Percentiles rank a stretch among this genome's conserved stretches.
phyloP scores from a whole-genome alignment of 2,797 vertebrate species.

The Tamandua tetradactyla region DNA sequence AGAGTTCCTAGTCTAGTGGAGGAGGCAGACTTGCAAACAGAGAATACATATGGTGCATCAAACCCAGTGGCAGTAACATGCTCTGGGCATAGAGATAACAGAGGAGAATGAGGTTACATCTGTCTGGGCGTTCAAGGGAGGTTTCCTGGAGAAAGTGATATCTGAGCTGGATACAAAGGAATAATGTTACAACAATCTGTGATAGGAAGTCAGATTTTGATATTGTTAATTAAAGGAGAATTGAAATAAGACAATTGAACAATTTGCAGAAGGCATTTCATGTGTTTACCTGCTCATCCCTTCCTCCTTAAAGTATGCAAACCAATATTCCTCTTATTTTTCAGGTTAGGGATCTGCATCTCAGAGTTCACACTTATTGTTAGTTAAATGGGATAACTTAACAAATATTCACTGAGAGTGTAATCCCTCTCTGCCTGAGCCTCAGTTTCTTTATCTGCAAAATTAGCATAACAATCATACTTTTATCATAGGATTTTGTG shows the following conservation, averaged over 20 bases:
- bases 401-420: neutral
- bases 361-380: neutral
- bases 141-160: neutral
- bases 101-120: neutral
- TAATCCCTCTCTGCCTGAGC: neutral
- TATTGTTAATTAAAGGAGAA: neutral
- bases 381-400: neutral
- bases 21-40: neutral
- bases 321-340: neutral
- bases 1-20: neutral
- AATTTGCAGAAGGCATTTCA: neutral
- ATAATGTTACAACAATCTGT: neutral
- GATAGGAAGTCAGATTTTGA: neutral
- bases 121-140: neutral
- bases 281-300: neutral
- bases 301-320: neutral
- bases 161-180: neutral
- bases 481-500: neutral
- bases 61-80: neutral
- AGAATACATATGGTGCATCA: neutral
- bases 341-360: neutral
- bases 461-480: neutral
- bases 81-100: neutral
- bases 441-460: neutral
- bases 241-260: neutral